Percentiles rank a stretch among this genome's conserved stretches.
phyloP scores from a whole-genome alignment of 2,113 vertebrate genomes.

The Pseudolaguvia tuberculata region DNA sequence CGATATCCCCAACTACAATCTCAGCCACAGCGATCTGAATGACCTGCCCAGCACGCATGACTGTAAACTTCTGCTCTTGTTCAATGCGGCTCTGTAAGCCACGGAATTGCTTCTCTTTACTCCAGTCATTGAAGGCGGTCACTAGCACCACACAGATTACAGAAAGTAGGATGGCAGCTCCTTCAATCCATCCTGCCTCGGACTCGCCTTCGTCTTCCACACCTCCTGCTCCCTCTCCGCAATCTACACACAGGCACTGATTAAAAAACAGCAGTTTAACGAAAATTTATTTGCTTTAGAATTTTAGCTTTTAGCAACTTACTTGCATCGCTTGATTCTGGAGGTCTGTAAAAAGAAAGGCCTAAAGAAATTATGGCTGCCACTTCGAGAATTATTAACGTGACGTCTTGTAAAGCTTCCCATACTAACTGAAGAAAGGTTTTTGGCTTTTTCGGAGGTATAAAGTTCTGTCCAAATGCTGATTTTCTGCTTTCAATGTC shows the following conservation, averaged over 20 bases:
- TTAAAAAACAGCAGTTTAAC: neutral
- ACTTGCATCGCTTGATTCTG: slow-evolving; percentile 82
- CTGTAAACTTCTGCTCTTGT: slow-evolving; percentile 98
- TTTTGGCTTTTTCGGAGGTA: slow-evolving; percentile 99
- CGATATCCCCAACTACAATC: slow-evolving; percentile 94
- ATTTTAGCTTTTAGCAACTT: slow-evolving; percentile 58
- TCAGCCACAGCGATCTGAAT: slow-evolving; percentile 97
- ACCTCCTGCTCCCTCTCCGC: slow-evolving; percentile 79
- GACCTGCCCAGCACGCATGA: slow-evolving; percentile 90
- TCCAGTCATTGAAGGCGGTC: slow-evolving; percentile 99
- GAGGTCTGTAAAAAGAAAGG: slow-evolving; percentile 99
- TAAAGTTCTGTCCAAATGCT: slow-evolving; percentile 92
- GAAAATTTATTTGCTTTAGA: neutral
- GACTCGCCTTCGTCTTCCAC: slow-evolving; percentile 86
- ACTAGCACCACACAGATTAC: slow-evolving; percentile 96
- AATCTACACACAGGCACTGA: slow-evolving; percentile 72
- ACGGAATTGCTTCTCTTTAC: slow-evolving; percentile 97
- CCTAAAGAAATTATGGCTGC: slow-evolving; percentile 98
- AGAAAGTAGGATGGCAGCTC: slow-evolving; percentile 92
- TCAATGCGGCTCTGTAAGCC: slow-evolving; percentile 97
- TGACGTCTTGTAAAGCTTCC: slow-evolving; percentile 99
- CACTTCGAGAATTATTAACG: slow-evolving; percentile 98
- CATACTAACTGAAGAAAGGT: slow-evolving; percentile 99
- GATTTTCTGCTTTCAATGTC: slow-evolving; percentile 95
- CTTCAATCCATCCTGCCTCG: slow-evolving; percentile 97